Evolutionary conservation across 2,797 vertebrate species (phyloP), one percentile per base, ranked within the genome.

Genomic region (Onychomys arenicola): DNA sequence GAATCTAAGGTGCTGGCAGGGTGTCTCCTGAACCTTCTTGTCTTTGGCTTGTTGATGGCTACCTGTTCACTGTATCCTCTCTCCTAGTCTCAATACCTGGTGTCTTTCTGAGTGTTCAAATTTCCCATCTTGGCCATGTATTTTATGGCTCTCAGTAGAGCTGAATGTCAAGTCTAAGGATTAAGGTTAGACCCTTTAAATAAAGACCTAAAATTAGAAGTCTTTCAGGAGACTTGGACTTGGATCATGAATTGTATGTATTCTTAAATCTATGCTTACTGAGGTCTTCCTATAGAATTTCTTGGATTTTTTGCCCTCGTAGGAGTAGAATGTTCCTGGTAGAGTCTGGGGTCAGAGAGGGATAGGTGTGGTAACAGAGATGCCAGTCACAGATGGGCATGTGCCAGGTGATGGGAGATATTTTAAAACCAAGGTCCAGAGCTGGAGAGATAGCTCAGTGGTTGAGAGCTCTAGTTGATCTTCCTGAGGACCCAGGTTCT

Each of bases 141-240:
- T 69, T 89, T 93, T 89, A 59, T 55, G n/a, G 40, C 46, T 80
- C 27, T 87, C 69, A 63, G 57, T 14, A 92, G 40, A 63, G 49
- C 63, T 91, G 40, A 75, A 87, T 90, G 69, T 87, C 59, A 91
- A 52, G 5, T 65, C 29, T 34, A 90, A 86, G 46, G 73, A 71
- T 73, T 65, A 90, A 97, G 25, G 76, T 84, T 57, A 96, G 78
- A 91, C 9, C 43, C 86, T 87, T 73, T 37, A 86, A 95, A 78
- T 46, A 89, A 77, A 91, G 80, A 32, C 40, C 89, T 43, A 52
- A 85, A 76, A 17, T 59, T 52, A 49, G 32, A 84, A 89, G 27
- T n/a, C n/a, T 95, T 95, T 55, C 11, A 52, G 90, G 21, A 91
- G 57, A 90, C 29, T 76, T 21, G 92, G 40, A 63, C 55, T 93